Evolutionary conservation across 2,113 vertebrate genomes (phyloP).

Genomic region (Chelonoidis abingdonii): DNA sequence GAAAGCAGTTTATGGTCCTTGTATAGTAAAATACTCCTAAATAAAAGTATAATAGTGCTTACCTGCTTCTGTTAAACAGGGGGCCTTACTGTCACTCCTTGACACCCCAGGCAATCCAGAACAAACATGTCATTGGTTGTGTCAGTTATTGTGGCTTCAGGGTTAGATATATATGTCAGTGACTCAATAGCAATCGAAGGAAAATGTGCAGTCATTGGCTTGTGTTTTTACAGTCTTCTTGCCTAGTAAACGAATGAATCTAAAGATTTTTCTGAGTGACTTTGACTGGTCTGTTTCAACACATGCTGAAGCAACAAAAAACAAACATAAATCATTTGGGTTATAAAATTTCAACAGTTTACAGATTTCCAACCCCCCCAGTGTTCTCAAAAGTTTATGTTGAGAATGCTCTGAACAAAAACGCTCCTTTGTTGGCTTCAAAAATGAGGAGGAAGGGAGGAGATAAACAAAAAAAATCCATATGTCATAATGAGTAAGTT

Average conservation of each 20-base stretch:
- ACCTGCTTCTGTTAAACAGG: background rate
- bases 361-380: background rate
- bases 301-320: conserved; percentile 29
- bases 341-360: background rate
- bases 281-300: conserved; percentile 43
- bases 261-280: conserved; percentile 36
- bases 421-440: background rate
- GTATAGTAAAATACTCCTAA: background rate
- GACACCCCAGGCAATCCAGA: background rate
- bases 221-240: conserved; percentile 34
- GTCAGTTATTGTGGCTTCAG: conserved; percentile 18
- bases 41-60: background rate
- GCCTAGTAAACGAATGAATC: conserved; percentile 46
- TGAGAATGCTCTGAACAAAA: conserved; percentile 1
- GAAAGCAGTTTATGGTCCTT: background rate
- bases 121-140: background rate
- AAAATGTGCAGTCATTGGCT: conserved; percentile 53
- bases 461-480: background rate
- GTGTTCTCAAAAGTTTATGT: background rate
- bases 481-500: background rate
- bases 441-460: background rate
- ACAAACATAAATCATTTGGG: conserved; percentile 21
- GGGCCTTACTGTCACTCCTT: background rate
- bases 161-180: background rate
- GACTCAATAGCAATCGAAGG: conserved; percentile 37